phyloP scores from a whole-genome alignment of 2,888 invertebrate species.

The Lamellibrachia columna region DNA sequence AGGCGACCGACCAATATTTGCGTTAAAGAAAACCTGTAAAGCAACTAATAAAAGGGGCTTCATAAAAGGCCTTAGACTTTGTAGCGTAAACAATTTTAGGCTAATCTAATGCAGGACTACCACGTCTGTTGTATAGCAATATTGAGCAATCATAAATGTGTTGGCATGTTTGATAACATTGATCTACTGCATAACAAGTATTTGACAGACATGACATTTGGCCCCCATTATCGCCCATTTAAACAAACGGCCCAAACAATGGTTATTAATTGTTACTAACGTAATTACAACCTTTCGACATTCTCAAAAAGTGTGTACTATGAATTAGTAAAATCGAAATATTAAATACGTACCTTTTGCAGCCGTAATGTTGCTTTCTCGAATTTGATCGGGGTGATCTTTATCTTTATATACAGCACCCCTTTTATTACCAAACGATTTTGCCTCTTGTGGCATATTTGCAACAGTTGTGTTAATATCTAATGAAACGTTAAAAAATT shows the following conservation, averaged over 20 bases:
- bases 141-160: background rate
- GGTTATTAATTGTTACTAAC: background rate
- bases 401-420: slow-evolving; percentile 67
- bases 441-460: background rate
- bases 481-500: background rate
- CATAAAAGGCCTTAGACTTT: no score
- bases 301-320: background rate
- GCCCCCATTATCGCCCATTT: slow-evolving; percentile 27
- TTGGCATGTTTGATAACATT: background rate
- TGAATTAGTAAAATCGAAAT: background rate
- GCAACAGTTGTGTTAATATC: background rate
- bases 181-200: background rate
- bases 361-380: slow-evolving; percentile 94
- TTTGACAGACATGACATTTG: background rate
- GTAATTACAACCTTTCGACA: background rate
- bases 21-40: no score
- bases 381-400: slow-evolving; percentile 90
- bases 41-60: no score
- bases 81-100: no score
- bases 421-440: slow-evolving; percentile 22
- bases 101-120: no score
- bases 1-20: no score
- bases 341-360: slow-evolving; percentile 83
- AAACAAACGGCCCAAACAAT: background rate
- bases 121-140: background rate